A percentile compares a stretch with the other conserved stretches of the same genome.
Evolutionary conservation across 1,140 invertebrate species (phyloP).

Genomic region (Sycobia sp.): DNA sequence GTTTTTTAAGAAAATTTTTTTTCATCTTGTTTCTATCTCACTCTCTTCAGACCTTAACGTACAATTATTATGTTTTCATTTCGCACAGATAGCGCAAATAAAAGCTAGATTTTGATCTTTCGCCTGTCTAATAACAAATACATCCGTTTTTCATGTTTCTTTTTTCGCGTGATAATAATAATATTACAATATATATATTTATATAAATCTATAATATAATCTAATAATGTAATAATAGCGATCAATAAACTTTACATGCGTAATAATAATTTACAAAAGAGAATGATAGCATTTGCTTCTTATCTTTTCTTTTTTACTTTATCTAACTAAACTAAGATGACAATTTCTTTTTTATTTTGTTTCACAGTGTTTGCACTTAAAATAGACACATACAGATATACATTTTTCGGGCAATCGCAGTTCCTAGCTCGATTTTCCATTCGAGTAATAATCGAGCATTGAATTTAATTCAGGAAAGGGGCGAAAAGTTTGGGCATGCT

Average conservation of each 20-base stretch:
- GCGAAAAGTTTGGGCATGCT: no score
- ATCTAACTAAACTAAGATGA: constrained; percentile 8
- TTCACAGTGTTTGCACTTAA: constrained; percentile 2
- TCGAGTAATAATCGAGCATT: no score
- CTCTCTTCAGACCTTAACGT: constrained; percentile 39
- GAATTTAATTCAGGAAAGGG: no score
- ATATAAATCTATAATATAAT: constrained; percentile 38
- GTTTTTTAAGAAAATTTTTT: neutral
- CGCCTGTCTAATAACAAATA: constrained; percentile 42
- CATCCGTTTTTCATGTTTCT: constrained; percentile 37
- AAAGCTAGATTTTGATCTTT: constrained; percentile 11
- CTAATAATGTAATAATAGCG: constrained; percentile 43
- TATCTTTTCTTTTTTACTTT: no score
- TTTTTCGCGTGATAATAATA: constrained; percentile 33
- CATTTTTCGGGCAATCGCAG: no score
- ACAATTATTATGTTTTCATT: constrained; percentile 14
- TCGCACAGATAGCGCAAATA: constrained; percentile 10
- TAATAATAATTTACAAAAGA: constrained; percentile 51
- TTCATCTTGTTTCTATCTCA: constrained; percentile 30
- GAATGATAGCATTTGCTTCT: constrained; percentile 10
- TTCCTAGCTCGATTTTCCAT: no score
- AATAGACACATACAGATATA: no score
- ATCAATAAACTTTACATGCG: constrained; percentile 50
- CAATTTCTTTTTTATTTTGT: constrained; percentile 3
- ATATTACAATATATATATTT: constrained; percentile 32